phyloP scores from a whole-genome alignment of 2,797 vertebrate species.

The Chloroceryle amazona region DNA sequence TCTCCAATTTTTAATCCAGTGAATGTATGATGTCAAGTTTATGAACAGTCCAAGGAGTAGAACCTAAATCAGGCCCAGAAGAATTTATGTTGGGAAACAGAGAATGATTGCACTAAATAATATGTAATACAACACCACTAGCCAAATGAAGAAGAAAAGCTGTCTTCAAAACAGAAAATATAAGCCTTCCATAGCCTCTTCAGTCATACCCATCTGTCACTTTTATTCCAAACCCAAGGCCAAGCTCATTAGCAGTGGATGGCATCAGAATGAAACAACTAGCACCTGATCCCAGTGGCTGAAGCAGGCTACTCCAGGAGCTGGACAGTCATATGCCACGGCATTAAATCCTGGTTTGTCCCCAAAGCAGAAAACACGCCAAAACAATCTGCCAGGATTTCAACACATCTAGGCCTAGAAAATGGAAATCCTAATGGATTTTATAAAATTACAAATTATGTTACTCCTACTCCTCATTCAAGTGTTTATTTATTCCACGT shows the following conservation, averaged over 20 bases:
- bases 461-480: neutral
- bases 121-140: neutral
- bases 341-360: neutral
- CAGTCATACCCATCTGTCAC: neutral
- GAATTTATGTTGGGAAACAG: neutral
- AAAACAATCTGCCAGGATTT: neutral
- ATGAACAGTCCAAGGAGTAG: neutral
- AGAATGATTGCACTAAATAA: neutral
- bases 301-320: neutral
- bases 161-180: neutral
- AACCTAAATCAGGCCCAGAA: neutral
- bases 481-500: neutral
- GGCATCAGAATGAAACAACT: neutral
- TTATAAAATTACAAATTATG: neutral
- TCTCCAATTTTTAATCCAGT: neutral
- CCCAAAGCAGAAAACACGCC: neutral
- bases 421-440: neutral
- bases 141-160: neutral
- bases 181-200: neutral
- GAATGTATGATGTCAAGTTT: neutral
- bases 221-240: neutral
- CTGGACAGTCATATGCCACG: fast-evolving
- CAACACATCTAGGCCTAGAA: neutral
- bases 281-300: neutral
- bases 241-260: neutral